A percentile compares a stretch with the other conserved stretches of the same genome.
phyloP scores from a whole-genome alignment of 2,888 invertebrate species.

The Lysandra bellargus region DNA sequence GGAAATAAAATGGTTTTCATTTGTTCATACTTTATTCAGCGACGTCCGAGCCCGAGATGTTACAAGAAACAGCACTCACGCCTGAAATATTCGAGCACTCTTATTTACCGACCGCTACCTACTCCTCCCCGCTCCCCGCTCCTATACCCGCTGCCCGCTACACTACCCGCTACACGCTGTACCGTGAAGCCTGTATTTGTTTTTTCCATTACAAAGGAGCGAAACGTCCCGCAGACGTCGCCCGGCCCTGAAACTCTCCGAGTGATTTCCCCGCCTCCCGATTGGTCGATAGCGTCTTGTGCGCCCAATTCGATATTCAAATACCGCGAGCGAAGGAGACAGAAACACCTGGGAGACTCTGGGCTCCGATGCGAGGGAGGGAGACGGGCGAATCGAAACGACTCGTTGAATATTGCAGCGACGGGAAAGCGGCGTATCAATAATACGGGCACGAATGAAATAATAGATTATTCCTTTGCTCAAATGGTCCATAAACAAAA shows the following conservation, averaged over 20 bases:
- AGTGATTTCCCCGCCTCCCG: slow-evolving; percentile 65
- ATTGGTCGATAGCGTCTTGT: slow-evolving; percentile 56
- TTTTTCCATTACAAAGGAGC: slow-evolving; percentile 76
- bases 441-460: slow-evolving; percentile 80
- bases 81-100: slow-evolving; percentile 73
- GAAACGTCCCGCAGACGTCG: slow-evolving; percentile 66
- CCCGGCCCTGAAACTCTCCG: slow-evolving; percentile 60
- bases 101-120: slow-evolving; percentile 57
- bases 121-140: slow-evolving; percentile 46
- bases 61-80: slow-evolving; percentile 78
- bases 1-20: slow-evolving; percentile 23
- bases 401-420: slow-evolving; percentile 70
- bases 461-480: slow-evolving; percentile 81
- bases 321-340: slow-evolving; percentile 53
- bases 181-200: slow-evolving; percentile 61
- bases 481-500: slow-evolving; percentile 79
- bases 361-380: slow-evolving; percentile 41
- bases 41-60: slow-evolving; percentile 68
- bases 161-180: slow-evolving; percentile 43
- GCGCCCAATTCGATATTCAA: slow-evolving; percentile 63
- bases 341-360: slow-evolving; percentile 34
- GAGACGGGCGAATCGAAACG: slow-evolving; percentile 49
- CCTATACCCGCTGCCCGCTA: slow-evolving; percentile 40
- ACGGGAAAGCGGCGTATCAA: slow-evolving; percentile 73
- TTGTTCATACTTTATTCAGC: slow-evolving; percentile 72